Base-by-base conservation (phyloP, 2,797 vertebrate species). In the Setipinna tenuifilis region DNA sequence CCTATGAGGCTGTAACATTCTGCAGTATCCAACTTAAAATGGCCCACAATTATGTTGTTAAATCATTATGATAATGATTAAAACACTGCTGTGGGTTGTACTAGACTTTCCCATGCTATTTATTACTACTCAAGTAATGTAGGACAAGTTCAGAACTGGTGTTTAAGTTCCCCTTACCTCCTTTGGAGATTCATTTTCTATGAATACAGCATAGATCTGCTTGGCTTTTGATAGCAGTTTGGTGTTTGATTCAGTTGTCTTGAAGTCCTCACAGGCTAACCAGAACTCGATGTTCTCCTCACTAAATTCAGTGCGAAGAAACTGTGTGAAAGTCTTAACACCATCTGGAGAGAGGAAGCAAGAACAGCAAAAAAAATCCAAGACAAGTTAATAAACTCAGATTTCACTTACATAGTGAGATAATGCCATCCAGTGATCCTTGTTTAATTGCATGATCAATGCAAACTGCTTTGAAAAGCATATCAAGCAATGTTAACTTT, bases 261-360 rank as follows among this genome's bases (percentile, higher is more conserved):
- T 98, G 95, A 95, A 99, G 88, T 99, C 97, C 91, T 99, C 97
- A 0, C 98, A 99, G 75, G 97, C 97, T 90, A 96, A 89, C 98
- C 98, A 99, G 94, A 99, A 99, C 93, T 99, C 97, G 0, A 99
- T 97, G 93, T 99, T 99, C 93, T 99, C 98, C 87, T 99, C 98
- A 0, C 98, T 99, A 95, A 99, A 99, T 92, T 99, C 96, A 0
- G 96, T 97, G 93, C 95, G 96, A 91, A 99, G 96, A 90, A 99
- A 99, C 86, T 93, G 95, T 10, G 95, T 96, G 90, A 99, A 99
- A 86, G 93, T 92, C 82, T 97, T 94, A 88, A 98, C 88, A 65
- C 97, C 98, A 91, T 95, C 98, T 96, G 87, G 83, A 86, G 46
- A 83, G 83, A 59, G 82, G 21, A 57, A 65, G 88, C 85, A 90